Evolutionary conservation across 35 echinoderm and acorn worm genomes (phyloP).

Genomic region (Apostichopus parvimensis): DNA sequence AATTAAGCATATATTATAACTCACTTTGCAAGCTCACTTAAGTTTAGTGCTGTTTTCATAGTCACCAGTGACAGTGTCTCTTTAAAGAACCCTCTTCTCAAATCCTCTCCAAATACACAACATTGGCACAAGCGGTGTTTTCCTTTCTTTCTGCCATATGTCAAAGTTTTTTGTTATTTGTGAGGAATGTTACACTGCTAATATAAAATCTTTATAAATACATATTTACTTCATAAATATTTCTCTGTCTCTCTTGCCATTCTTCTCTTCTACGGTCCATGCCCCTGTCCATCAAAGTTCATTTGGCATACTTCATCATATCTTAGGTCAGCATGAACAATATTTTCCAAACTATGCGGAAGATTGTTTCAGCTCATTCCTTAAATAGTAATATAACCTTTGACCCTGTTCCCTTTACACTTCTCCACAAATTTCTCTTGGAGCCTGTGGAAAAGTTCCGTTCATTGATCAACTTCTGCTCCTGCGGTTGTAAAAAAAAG

Average conservation of each 20-base stretch:
- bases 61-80: too few relatives aligned
- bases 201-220: conserved; percentile 17
- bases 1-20: too few relatives aligned
- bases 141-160: too few relatives aligned
- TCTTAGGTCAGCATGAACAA: too few relatives aligned
- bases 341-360: too few relatives aligned
- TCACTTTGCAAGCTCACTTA: too few relatives aligned
- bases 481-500: neutral
- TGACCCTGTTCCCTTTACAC: neutral
- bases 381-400: neutral
- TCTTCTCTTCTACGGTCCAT: neutral
- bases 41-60: too few relatives aligned
- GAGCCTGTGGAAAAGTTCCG: neutral
- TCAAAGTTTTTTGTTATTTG: neutral
- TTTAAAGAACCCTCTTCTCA: too few relatives aligned
- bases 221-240: conserved; percentile 24
- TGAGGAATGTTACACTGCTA: neutral
- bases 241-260: neutral
- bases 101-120: too few relatives aligned
- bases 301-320: neutral
- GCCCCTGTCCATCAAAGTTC: neutral
- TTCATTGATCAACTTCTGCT: neutral
- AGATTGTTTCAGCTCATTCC: too few relatives aligned
- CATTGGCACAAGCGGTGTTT: too few relatives aligned
- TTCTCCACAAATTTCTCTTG: neutral